Evolutionary conservation across 2,113 vertebrate species (phyloP).

Genomic region (Daphoenositta chrysoptera): DNA sequence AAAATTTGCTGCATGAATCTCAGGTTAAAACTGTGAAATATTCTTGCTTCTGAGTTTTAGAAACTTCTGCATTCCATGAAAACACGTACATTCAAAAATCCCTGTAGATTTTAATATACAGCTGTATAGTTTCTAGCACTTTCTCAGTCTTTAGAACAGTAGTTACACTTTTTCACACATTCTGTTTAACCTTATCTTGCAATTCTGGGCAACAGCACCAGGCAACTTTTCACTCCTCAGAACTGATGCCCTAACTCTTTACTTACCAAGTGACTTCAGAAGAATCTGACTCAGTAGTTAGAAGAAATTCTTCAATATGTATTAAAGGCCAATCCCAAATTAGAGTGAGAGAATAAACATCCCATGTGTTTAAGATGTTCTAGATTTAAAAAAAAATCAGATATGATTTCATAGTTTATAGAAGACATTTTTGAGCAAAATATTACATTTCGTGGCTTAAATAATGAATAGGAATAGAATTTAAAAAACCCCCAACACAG

Average conservation of each 20-base stretch:
- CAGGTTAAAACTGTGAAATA: not conserved
- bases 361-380: conserved; percentile 87
- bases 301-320: conserved; percentile 84
- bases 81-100: not conserved
- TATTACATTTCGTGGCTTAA: not conserved
- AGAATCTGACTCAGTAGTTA: conserved; percentile 85
- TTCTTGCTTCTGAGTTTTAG: not conserved
- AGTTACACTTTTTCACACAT: not conserved
- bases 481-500: not conserved
- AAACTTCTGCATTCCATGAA: not conserved
- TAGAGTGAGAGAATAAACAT: conserved; percentile 80
- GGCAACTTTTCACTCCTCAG: not conserved
- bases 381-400: conserved; percentile 8
- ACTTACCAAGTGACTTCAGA: conserved; percentile 74
- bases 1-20: not conserved
- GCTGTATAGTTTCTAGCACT: not conserved
- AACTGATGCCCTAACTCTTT: not conserved
- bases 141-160: not conserved
- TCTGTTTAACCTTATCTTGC: not conserved
- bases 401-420: not conserved
- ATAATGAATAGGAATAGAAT: not conserved
- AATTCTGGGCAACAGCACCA: not conserved
- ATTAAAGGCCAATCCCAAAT: conserved; percentile 83
- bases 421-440: not conserved
- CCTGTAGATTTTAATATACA: not conserved